Evolutionary conservation across 2,113 vertebrate genomes (phyloP).

Genomic region (Natator depressus): DNA sequence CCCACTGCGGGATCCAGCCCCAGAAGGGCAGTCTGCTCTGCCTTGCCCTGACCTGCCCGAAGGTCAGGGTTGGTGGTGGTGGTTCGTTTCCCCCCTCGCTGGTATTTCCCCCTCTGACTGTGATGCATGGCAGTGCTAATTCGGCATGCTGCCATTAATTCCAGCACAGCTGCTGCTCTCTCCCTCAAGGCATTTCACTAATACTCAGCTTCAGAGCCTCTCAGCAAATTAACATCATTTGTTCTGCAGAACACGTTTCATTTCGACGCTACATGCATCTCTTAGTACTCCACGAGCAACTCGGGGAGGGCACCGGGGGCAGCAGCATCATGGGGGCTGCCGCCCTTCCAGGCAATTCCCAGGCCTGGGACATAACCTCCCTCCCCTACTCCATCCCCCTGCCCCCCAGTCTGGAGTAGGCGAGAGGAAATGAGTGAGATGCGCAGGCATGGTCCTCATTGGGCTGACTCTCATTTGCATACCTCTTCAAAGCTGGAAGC

Average conservation of each 20-base stretch:
- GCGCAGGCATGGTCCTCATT: background rate
- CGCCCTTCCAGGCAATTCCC: background rate
- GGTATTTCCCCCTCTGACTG: conserved; percentile 81
- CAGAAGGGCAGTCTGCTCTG: accelerated
- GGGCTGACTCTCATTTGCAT: background rate
- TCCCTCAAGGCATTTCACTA: conserved; percentile 90
- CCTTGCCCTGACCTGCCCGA: background rate
- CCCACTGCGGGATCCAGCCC: background rate
- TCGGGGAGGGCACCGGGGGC: background rate
- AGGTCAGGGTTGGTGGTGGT: background rate
- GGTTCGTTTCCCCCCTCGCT: conserved; percentile 52
- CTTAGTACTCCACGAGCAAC: conserved; percentile 76
- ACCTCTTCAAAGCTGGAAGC: background rate
- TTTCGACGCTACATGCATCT: conserved; percentile 87
- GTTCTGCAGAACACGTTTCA: conserved; percentile 92
- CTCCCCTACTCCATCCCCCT: accelerated
- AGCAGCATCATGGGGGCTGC: background rate
- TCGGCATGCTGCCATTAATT: conserved; percentile 92
- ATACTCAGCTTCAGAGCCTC: conserved; percentile 90
- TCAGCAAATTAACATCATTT: conserved; percentile 95
- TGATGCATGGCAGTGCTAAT: conserved; percentile 90
- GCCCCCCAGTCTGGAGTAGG: background rate
- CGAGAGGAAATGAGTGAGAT: background rate
- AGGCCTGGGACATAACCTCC: background rate
- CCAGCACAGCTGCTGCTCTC: conserved; percentile 91